Base-by-base conservation (phyloP, 2,888 invertebrate species). In the Agrotis ipsilon region DNA sequence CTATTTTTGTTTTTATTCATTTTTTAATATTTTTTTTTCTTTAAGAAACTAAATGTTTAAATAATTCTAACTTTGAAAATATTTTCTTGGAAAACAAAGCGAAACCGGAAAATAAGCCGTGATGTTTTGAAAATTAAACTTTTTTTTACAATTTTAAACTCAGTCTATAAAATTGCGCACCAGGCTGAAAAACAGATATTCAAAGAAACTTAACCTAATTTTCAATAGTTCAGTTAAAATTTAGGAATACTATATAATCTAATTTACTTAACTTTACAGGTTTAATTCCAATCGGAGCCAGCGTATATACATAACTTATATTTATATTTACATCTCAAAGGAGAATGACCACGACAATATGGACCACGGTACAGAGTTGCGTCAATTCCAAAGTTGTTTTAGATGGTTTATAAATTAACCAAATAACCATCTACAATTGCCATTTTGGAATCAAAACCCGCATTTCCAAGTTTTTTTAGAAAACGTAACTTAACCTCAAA, bases 141-240 rank as follows among this genome's bases (percentile, higher is more conserved):
- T 39, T 39, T 39, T 1, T 39, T 39, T 39, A 5, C 32, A 7
- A 32, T 39, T 39, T 39, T 39, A 39, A 39, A 39, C 39, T 11
- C n/a, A n/a, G 39, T 39, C 39, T 39, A 39, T 39, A 59, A 54
- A 1, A 32, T 11, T 48, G 27, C 43, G 21, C 54, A 14, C 24
- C 57, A 24, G 19, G 24, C 18, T 5, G 11, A 55, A 62, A 3
- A 9, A 43, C 7, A 9, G 27, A 7, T 24, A n/a, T n/a, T n/a
- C 18, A 2, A 39, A 19, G 0, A 21, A 63, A 21, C 0, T 0
- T 19, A 64, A 18, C 13, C 13, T 14, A 43, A 46, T 43, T 65
- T 43, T n/a, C 7, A 58, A 73, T 54, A 55, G n/a, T 49, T 45
- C 59, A 67, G 49, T 60, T 45, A 49, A 49, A 49, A 68, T 73